These are phyloP conservation scores for Sclerodermus sp. DNA, from an alignment of 2,888 invertebrate species.

Conservation along the genomic window DNA sequence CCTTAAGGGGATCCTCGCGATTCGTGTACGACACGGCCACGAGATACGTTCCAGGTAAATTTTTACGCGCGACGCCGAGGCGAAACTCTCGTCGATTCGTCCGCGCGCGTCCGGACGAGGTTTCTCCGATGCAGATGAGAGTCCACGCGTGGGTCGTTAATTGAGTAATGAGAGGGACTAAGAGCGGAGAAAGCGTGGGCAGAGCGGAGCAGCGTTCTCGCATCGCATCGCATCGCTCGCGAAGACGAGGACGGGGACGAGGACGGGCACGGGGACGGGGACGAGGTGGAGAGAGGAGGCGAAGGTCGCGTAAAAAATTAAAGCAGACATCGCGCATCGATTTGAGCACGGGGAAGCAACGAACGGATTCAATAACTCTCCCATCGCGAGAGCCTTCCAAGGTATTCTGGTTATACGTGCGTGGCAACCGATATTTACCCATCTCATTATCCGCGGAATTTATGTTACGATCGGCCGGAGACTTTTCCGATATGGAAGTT, in stretches of 20 bases:
- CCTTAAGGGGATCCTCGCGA: too few relatives aligned
- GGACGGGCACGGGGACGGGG: neutral
- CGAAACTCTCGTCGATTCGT: too few relatives aligned
- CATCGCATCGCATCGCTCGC: too few relatives aligned
- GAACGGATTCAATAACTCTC: conserved; percentile 38
- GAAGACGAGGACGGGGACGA: too few relatives aligned
- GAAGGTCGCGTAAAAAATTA: too few relatives aligned
- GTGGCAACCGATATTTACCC: conserved; percentile 43
- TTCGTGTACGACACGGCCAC: too few relatives aligned
- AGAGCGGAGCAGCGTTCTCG: neutral
- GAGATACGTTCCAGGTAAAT: too few relatives aligned
- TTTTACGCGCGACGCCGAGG: too few relatives aligned
- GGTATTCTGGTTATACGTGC: conserved; percentile 37
- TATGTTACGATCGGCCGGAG: conserved; percentile 35
- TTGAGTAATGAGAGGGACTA: conserved; percentile 29
- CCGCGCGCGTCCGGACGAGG: too few relatives aligned
- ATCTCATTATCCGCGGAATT: conserved; percentile 43
- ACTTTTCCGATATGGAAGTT: conserved; percentile 22
- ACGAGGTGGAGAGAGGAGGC: neutral
- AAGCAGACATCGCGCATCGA: conserved; percentile 14
- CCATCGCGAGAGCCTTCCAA: conserved; percentile 25
- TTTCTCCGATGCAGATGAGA: too few relatives aligned
- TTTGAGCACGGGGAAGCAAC: conserved; percentile 21
- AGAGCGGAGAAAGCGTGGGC: conserved; percentile 3
- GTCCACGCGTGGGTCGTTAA: conserved; percentile 29